Conservation (phyloP, 2,888 invertebrate species). For the Leptopilina myrica region DNA sequence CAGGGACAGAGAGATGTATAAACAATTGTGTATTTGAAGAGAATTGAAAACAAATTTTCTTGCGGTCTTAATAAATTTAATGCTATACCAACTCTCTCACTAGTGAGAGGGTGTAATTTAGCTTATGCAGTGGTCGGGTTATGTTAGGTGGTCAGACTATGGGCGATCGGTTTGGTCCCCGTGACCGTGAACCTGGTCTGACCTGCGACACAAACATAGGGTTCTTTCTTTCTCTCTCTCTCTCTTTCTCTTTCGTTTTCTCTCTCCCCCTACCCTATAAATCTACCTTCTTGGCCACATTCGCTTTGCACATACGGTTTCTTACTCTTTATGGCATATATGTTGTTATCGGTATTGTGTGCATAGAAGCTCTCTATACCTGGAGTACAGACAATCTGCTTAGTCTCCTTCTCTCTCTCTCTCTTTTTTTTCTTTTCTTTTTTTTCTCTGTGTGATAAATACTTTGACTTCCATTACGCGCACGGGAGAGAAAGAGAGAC, state of each 20-base stretch:
- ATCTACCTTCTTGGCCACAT: slow-evolving; percentile 70
- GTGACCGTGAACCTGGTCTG: slow-evolving; percentile 74
- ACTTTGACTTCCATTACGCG: slow-evolving; percentile 53
- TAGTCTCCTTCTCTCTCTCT: not conserved
- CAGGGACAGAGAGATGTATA: not conserved
- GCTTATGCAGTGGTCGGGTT: slow-evolving; percentile 56
- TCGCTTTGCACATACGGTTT: slow-evolving; percentile 56
- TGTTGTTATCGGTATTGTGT: slow-evolving; percentile 49
- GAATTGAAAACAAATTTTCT: slow-evolving; percentile 4
- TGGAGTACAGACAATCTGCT: not conserved
- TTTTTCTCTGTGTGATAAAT: slow-evolving; percentile 46
- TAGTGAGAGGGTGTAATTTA: slow-evolving; percentile 63
- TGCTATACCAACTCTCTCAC: slow-evolving; percentile 36
- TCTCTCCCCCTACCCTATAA: slow-evolving; percentile 66
- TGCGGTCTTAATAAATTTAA: slow-evolving; percentile 51
- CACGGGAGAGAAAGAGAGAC: slow-evolving; percentile 33
- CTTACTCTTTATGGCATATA: slow-evolving; percentile 28
- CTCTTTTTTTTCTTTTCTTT: no score
- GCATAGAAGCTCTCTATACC: slow-evolving; percentile 32
- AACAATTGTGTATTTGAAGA: not conserved
- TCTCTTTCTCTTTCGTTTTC: slow-evolving; percentile 54
- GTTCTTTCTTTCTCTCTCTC: slow-evolving; percentile 63
- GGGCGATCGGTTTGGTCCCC: slow-evolving; percentile 61
- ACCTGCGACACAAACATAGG: slow-evolving; percentile 73
- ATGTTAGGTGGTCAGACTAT: slow-evolving; percentile 62